Conservation (phyloP, 2,113 vertebrate genomes). For the Tonatia bakeri region DNA sequence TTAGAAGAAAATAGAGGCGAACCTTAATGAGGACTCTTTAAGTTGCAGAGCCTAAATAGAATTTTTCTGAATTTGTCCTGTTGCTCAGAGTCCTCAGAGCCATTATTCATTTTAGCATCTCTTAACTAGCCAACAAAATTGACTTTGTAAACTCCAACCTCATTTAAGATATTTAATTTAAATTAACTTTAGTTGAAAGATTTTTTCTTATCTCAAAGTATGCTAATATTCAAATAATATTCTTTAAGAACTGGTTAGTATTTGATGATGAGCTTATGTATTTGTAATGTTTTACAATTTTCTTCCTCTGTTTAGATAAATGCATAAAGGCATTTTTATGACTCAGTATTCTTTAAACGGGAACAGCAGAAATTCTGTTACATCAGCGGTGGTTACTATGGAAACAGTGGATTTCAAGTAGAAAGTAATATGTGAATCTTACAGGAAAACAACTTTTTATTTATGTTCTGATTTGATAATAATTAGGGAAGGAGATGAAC, state of each 20-base stretch:
- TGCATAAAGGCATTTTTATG: conserved; percentile 48
- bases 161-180: neutral
- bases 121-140: conserved; percentile 5
- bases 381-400: conserved; percentile 57
- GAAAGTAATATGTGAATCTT: conserved; percentile 57
- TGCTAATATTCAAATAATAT: neutral
- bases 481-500: conserved; percentile 8
- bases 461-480: conserved; percentile 26
- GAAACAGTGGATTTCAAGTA: conserved; percentile 57
- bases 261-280: conserved; percentile 20
- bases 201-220: neutral
- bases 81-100: neutral
- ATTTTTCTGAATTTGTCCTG: conserved; percentile 24
- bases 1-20: neutral
- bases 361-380: conserved; percentile 51
- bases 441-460: conserved; percentile 43
- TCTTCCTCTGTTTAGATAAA: conserved; percentile 35
- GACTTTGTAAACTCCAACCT: neutral
- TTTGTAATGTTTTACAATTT: conserved; percentile 48
- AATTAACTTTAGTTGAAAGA: neutral
- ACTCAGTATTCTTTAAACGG: conserved; percentile 42
- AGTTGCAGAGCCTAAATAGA: neutral
- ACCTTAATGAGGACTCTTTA: neutral
- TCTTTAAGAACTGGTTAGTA: conserved; percentile 20
- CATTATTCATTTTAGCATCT: neutral